phyloP scores from a whole-genome alignment of 2,113 vertebrate species.

The Neodontobutis hainanensis region DNA sequence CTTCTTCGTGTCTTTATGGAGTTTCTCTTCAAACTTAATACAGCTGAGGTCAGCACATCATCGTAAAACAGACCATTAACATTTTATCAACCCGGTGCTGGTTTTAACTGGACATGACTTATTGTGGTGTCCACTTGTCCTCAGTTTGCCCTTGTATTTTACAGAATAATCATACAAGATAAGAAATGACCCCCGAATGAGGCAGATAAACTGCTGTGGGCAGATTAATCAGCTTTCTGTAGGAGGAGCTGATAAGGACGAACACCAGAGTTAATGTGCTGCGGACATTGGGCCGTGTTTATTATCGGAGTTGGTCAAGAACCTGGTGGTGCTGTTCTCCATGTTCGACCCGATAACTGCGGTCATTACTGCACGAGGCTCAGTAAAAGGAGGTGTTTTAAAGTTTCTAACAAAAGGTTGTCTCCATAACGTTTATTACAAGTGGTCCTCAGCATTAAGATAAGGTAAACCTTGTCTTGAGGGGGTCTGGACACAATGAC shows the following conservation, averaged over 20 bases:
- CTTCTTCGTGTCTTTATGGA: no score
- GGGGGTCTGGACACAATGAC: no score
- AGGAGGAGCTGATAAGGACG: constrained; percentile 29
- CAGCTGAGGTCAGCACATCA: neutral
- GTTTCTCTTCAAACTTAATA: neutral
- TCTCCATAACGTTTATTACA: no score
- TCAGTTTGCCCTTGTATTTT: constrained; percentile 47
- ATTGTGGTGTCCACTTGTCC: constrained; percentile 52
- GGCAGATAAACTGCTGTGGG: constrained; percentile 51
- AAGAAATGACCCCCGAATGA: constrained; percentile 56
- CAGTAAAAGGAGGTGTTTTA: no score
- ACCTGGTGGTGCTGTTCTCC: neutral
- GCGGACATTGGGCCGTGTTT: neutral
- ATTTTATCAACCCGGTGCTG: neutral
- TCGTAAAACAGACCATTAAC: neutral
- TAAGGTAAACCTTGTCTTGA: no score
- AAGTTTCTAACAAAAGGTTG: no score
- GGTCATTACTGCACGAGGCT: no score
- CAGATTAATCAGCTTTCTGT: constrained; percentile 45
- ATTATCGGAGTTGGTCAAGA: neutral
- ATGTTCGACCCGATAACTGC: neutral
- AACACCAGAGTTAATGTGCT: constrained; percentile 10
- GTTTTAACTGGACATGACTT: constrained; percentile 39
- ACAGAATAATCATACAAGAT: constrained; percentile 54
- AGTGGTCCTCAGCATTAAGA: no score